Evolutionary conservation across 2,797 vertebrate genomes (phyloP).

Genomic region (Chelidonichthys spinosus): DNA sequence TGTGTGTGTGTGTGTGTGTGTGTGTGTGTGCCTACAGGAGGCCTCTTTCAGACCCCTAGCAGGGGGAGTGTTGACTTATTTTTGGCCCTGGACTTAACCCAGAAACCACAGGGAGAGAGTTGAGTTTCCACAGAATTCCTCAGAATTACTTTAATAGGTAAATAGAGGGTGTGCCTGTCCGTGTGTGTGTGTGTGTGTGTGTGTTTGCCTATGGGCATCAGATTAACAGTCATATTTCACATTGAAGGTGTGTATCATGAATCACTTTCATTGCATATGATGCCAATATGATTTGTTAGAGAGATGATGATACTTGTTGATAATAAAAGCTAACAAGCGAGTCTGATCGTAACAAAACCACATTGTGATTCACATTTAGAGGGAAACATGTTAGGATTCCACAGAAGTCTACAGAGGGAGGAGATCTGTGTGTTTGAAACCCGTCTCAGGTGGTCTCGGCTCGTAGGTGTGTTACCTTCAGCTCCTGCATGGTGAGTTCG

Average conservation of each 20-base stretch:
- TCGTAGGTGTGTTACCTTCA: conserved; percentile 87
- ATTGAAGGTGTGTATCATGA: conserved; percentile 28
- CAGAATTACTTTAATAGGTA: conserved; percentile 76
- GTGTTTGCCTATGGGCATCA: conserved; percentile 66
- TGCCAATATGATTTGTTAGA: conserved; percentile 33
- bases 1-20: conserved; percentile 51
- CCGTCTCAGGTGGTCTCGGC: background rate
- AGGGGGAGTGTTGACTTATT: conserved; percentile 80
- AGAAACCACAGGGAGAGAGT: conserved; percentile 76
- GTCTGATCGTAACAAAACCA: no score
- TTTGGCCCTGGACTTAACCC: conserved; percentile 79
- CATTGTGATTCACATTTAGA: no score
- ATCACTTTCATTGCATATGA: conserved; percentile 5
- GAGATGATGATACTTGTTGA: conserved; percentile 26
- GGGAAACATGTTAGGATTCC: no score
- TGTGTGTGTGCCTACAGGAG: conserved; percentile 69
- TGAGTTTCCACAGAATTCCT: conserved; percentile 78
- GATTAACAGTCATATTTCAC: conserved; percentile 32
- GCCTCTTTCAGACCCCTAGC: conserved; percentile 80
- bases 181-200: conserved; percentile 71
- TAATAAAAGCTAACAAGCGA: no score
- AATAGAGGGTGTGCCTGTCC: conserved; percentile 70
- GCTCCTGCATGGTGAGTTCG: conserved; percentile 97
- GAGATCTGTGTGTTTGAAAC: background rate
- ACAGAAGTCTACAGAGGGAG: no score